These are phyloP conservation scores for Falco berigora DNA, from an alignment of 2,797 vertebrate genomes.

Conservation along the genomic window DNA sequence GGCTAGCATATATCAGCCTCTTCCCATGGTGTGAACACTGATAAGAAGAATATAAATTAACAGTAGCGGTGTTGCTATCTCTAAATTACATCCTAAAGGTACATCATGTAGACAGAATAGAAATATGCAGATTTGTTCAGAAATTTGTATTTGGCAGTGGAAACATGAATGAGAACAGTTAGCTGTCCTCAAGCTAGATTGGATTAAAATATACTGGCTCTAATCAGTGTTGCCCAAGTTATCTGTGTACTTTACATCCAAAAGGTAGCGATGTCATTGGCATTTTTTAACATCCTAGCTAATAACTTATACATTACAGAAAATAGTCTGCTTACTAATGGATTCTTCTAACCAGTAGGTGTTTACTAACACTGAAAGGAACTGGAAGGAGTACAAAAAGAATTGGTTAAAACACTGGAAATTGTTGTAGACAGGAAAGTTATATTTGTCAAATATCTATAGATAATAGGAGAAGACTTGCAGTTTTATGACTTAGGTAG, in stretches of 20 bases:
- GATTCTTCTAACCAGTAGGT: neutral
- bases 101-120: neutral
- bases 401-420: neutral
- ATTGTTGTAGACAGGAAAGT: neutral
- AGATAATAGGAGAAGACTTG: neutral
- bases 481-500: neutral
- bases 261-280: neutral
- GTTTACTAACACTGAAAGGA: neutral
- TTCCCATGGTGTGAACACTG: neutral
- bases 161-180: neutral
- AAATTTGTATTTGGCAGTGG: neutral
- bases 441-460: neutral
- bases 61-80: neutral
- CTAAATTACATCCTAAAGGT: conserved; percentile 40
- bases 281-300: neutral
- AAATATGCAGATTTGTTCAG: conserved; percentile 4
- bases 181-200: neutral
- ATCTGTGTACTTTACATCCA: neutral
- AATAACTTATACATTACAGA: conserved; percentile 1
- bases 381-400: neutral
- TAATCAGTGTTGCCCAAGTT: neutral
- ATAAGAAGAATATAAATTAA: conserved; percentile 44
- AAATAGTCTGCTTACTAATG: neutral
- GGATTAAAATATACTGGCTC: neutral
- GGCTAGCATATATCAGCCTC: neutral